Conservation (phyloP, 2,797 vertebrate genomes). For the Squalus acanthias region DNA sequence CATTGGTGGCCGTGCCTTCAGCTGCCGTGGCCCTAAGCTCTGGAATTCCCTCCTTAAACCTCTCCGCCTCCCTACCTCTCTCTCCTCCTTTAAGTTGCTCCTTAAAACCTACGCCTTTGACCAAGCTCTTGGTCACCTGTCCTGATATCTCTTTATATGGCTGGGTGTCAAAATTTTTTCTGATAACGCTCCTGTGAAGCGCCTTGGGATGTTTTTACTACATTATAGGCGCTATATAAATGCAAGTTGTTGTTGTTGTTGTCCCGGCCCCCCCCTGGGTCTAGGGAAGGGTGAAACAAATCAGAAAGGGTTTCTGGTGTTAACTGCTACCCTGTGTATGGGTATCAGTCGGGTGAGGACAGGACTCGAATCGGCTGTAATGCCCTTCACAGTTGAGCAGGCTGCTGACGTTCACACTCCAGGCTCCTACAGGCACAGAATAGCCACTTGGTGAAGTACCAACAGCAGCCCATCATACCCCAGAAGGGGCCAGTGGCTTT, state of each 20-base stretch:
- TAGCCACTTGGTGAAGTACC: background rate
- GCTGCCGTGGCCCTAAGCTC: background rate
- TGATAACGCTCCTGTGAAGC: background rate
- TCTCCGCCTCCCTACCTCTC: background rate
- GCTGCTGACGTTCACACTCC: background rate
- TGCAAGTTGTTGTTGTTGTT: background rate
- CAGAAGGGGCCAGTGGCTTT: background rate
- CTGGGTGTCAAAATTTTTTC: background rate
- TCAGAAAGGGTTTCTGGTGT: background rate
- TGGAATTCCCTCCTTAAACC: background rate
- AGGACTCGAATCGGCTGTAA: background rate
- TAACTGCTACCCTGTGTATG: background rate
- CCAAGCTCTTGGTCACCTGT: background rate
- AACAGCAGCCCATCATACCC: background rate
- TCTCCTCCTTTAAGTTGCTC: background rate
- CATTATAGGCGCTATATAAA: background rate
- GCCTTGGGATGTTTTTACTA: background rate
- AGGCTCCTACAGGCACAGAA: background rate
- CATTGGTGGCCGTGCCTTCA: background rate
- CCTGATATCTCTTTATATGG: background rate
- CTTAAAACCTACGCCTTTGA: background rate
- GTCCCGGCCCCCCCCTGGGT: background rate
- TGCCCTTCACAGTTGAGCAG: background rate
- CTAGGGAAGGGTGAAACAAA: background rate
- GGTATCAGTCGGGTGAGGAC: too few relatives aligned